A percentile compares a stretch with the other conserved stretches of the same genome.
Evolutionary conservation across 2,113 vertebrate genomes (phyloP).

Genomic region (Vanacampus margaritifer): DNA sequence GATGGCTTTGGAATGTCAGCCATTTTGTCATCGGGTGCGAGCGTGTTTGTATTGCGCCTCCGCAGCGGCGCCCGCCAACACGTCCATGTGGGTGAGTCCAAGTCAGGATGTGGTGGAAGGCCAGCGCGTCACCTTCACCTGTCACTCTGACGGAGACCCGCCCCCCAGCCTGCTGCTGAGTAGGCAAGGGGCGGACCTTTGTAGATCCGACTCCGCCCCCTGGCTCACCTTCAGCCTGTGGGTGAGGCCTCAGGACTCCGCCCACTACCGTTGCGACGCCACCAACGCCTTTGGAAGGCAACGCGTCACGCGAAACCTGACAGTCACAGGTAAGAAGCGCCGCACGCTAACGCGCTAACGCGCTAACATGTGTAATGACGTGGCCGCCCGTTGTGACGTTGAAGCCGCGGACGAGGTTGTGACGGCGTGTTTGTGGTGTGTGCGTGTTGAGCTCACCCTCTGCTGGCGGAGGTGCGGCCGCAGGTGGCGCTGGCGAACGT

Average conservation of each 20-base stretch:
- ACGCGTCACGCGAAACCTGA: background rate
- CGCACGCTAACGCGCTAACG: background rate
- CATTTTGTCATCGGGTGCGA: too few relatives aligned
- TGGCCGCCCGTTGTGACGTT: too few relatives aligned
- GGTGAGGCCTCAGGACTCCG: background rate
- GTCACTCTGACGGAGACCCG: slow-evolving; percentile 43
- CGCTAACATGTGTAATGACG: too few relatives aligned
- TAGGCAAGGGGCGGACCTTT: slow-evolving; percentile 53
- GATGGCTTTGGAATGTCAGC: too few relatives aligned
- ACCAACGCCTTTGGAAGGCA: background rate
- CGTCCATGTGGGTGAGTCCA: slow-evolving; percentile 58
- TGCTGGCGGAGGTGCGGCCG: too few relatives aligned
- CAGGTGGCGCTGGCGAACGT: too few relatives aligned
- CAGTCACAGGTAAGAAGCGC: background rate
- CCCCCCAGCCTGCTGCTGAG: slow-evolving; percentile 60
- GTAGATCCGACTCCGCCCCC: slow-evolving; percentile 5
- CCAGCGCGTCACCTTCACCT: slow-evolving; percentile 50
- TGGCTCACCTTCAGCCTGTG: background rate
- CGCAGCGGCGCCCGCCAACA: slow-evolving; percentile 67
- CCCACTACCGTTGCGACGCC: background rate
- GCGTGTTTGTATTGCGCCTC: background rate
- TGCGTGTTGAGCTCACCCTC: too few relatives aligned
- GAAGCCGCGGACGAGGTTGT: too few relatives aligned
- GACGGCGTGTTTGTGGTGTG: too few relatives aligned
- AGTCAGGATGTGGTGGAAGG: slow-evolving; percentile 55